Conservation (phyloP, 2,113 vertebrate species). For the Dipodomys stephensi region DNA sequence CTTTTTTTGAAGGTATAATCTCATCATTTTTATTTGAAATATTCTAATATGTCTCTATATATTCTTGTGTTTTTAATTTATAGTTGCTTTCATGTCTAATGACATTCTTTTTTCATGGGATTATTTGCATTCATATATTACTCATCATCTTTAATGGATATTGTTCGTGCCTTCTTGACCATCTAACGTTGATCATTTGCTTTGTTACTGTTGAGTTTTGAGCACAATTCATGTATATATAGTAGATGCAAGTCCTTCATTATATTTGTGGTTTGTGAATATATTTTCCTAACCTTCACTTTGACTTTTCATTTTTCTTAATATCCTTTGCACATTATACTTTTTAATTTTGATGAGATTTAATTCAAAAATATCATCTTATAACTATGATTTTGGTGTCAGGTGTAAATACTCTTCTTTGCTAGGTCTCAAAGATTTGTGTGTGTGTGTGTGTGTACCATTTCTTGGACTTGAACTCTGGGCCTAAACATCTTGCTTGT, state of each 20-base stretch:
- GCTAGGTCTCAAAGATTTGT: too few species aligned
- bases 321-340: background rate
- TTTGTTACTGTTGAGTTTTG: conserved; percentile 4
- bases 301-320: background rate
- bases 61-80: conserved; percentile 1
- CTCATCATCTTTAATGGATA: conserved; percentile 31
- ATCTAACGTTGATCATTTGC: background rate
- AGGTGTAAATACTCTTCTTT: background rate
- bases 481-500: too few species aligned
- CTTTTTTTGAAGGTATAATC: too few species aligned
- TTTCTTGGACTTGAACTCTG: too few species aligned
- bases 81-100: background rate
- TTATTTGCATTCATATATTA: background rate
- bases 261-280: background rate
- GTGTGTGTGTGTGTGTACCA: too few species aligned
- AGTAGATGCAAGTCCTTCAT: background rate
- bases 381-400: background rate
- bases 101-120: background rate
- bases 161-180: background rate
- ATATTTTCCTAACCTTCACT: background rate
- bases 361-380: background rate
- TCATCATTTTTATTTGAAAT: background rate
- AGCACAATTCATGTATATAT: background rate
- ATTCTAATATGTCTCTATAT: background rate
- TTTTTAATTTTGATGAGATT: conserved; percentile 27